A percentile compares a stretch with the other conserved stretches of the same genome.
These are phyloP conservation scores for Taeniopygia guttata DNA, from an alignment of 2,797 vertebrate genomes.

Conservation along the genomic window DNA sequence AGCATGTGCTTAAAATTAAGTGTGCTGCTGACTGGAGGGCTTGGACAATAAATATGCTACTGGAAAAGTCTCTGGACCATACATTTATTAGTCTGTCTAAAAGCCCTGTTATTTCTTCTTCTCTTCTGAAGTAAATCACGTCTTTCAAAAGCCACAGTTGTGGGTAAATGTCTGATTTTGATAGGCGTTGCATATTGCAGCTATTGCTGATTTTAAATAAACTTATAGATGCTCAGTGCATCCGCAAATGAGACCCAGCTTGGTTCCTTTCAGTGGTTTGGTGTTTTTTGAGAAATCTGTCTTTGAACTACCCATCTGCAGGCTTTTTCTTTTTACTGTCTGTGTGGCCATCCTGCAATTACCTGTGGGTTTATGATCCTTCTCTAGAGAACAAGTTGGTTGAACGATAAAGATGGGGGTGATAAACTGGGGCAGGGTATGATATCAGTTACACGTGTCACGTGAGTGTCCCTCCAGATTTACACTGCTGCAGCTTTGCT, in stretches of 20 bases:
- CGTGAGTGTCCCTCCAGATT: neutral
- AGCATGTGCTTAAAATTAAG: conserved; percentile 67
- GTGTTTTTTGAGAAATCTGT: conserved; percentile 34
- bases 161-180: conserved; percentile 30
- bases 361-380: conserved; percentile 62
- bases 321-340: conserved; percentile 61
- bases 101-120: conserved; percentile 58
- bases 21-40: conserved; percentile 50
- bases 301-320: conserved; percentile 63
- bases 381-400: conserved; percentile 40
- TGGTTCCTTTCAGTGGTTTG: conserved; percentile 39
- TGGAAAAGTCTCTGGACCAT: conserved; percentile 55
- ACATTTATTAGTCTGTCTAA: conserved; percentile 49
- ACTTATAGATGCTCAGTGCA: neutral
- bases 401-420: conserved; percentile 27
- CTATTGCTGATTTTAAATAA: conserved; percentile 43
- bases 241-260: conserved; percentile 41
- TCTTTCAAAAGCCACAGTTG: conserved; percentile 46
- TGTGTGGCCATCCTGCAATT: conserved; percentile 63
- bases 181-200: conserved; percentile 24
- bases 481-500: neutral
- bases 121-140: conserved; percentile 43
- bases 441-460: conserved; percentile 33
- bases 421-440: conserved; percentile 35
- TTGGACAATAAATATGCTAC: conserved; percentile 59